These are phyloP conservation scores for Sebastiscus albofasciatus DNA, from an alignment of 2,797 vertebrate species.

Conservation along the genomic window DNA sequence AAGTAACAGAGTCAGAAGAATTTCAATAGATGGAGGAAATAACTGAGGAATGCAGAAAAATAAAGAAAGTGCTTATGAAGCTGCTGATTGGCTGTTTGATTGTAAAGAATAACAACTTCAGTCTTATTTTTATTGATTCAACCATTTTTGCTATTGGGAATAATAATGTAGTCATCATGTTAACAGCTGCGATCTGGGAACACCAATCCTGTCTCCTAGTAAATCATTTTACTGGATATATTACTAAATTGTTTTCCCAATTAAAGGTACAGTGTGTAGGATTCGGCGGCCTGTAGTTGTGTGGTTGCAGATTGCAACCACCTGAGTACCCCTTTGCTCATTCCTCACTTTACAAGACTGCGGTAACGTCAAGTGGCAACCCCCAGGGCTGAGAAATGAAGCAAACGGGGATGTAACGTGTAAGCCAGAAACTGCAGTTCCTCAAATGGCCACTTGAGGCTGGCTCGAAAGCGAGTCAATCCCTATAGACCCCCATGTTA, in stretches of 20 bases:
- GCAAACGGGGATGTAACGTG: too few species aligned
- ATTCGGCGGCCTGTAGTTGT: too few species aligned
- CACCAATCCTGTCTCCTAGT: not conserved
- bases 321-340: too few species aligned
- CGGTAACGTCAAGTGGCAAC: too few species aligned
- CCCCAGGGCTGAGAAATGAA: too few species aligned
- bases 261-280: too few species aligned
- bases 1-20: conserved; percentile 48
- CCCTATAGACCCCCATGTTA: too few species aligned
- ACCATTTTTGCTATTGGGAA: not conserved
- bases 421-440: too few species aligned
- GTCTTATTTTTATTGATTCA: conserved; percentile 5
- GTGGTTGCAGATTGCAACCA: too few species aligned
- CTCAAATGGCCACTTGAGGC: too few species aligned
- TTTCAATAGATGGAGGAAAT: conserved; percentile 26
- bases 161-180: not conserved
- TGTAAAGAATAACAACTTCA: not conserved
- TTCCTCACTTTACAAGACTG: too few species aligned
- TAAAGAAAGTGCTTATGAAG: conserved; percentile 2
- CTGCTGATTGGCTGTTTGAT: conserved; percentile 23
- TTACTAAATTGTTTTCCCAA: not conserved
- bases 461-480: too few species aligned
- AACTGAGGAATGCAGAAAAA: conserved; percentile 38
- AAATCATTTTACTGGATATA: not conserved
- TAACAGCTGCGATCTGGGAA: not conserved